Evolutionary conservation across 2,113 vertebrate genomes (phyloP).

Genomic region (Craseonycteris thonglongyai): DNA sequence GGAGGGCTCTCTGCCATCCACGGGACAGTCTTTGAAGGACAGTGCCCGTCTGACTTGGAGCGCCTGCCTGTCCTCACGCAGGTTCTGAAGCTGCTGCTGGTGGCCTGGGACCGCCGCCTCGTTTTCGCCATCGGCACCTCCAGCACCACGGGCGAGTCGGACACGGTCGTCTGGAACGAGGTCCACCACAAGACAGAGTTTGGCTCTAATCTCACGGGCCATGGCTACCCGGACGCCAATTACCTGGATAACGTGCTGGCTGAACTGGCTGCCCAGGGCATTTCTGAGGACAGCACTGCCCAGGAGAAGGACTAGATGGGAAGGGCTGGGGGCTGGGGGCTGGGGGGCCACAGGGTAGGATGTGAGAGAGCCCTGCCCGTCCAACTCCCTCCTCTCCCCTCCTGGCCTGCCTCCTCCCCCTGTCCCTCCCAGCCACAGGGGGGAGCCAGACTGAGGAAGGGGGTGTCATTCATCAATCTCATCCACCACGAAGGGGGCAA

Average conservation of each 20-base stretch:
- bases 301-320: slow-evolving; percentile 79
- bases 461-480: slow-evolving; percentile 19
- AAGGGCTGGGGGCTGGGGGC: not conserved
- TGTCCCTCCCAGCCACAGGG: not conserved
- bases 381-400: not conserved
- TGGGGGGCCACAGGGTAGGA: not conserved
- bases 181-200: slow-evolving; percentile 97
- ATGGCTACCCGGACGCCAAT: slow-evolving; percentile 91
- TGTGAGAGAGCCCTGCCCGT: not conserved
- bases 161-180: slow-evolving; percentile 97
- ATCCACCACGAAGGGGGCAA: not conserved
- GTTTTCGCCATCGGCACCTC: slow-evolving; percentile 95
- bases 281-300: slow-evolving; percentile 84
- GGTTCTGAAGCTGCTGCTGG: slow-evolving; percentile 91
- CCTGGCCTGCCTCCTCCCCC: not conserved
- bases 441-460: not conserved
- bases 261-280: slow-evolving; percentile 92
- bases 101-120: slow-evolving; percentile 94
- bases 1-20: not conserved
- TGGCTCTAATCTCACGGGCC: slow-evolving; percentile 94
- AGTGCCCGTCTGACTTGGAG: not conserved
- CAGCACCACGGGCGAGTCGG: slow-evolving; percentile 94
- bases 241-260: slow-evolving; percentile 87
- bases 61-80: slow-evolving; percentile 43
- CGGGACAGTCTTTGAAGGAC: not conserved